Base-by-base conservation (phyloP, 2,113 vertebrate genomes). In the Blennius ocellaris region DNA sequence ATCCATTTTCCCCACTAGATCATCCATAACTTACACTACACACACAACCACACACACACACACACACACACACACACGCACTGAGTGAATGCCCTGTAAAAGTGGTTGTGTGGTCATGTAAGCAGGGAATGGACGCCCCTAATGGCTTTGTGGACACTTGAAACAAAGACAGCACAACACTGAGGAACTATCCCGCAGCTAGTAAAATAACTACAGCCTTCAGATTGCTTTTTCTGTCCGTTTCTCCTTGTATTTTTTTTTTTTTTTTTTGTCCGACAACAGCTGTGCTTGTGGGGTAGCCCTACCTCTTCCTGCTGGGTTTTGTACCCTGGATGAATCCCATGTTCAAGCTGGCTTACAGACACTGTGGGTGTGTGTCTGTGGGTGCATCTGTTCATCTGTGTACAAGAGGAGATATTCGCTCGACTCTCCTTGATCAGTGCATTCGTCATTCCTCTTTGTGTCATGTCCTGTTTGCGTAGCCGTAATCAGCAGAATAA, bases 1-100 rank as follows among this genome's bases (percentile, higher is more conserved):
- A 92, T 92, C 89, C 84, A 84, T 92, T 91, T 89, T 78, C 68
- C 71, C 70, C 82, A 76, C 82, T 75, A 72, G 73, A 82, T 87
- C 85, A 86, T 62, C 77, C 72, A 63, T 69, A 77, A 86, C 83
- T 69, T 60, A 17, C 36, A 75, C 58, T 82, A 56, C 54, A 70
- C n/a, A 69, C 67, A 39, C 52, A 57, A n/a, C n/a, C 54, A 54
- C 54, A 61, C 41, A 50, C 52, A 41, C 55, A 66, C 56, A 66
- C 17, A 38, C 40, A 41, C 43, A 5, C 44, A 47, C 64, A 43
- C 56, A 60, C 55, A 52, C 55, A 63, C 65, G 16, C 49, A 61
- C 17, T 48, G 69, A 62, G 52, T 11, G n/a, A 16, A 40, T 45
- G 51, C 62, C 11, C 53, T 44, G 39, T 55, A 12, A 69, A 55